phyloP scores from a whole-genome alignment of 2,797 vertebrate species.

The Lemur catta region DNA sequence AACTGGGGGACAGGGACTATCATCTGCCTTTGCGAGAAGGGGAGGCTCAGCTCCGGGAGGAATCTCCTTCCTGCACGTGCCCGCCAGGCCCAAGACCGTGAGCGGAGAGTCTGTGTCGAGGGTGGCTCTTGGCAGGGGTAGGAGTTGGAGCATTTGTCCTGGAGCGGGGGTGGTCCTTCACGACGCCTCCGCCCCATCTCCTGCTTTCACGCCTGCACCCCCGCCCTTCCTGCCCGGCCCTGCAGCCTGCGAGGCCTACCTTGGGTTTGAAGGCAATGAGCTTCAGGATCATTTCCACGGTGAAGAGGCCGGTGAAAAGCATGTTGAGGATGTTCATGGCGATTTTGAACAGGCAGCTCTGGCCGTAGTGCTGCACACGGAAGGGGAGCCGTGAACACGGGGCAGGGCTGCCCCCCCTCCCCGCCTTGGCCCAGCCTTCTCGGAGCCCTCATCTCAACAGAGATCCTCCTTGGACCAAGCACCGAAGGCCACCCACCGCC shows the following conservation, averaged over 20 bases:
- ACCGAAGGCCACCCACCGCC: background rate
- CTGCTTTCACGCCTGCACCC: slow-evolving; percentile 41
- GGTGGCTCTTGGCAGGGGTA: slow-evolving; percentile 54
- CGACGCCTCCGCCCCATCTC: slow-evolving; percentile 68
- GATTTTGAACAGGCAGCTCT: slow-evolving; percentile 92
- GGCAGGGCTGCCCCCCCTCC: background rate
- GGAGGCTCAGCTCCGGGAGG: background rate
- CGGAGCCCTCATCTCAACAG: background rate
- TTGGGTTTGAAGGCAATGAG: slow-evolving; percentile 99
- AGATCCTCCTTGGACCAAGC: background rate
- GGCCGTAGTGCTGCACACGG: slow-evolving; percentile 85
- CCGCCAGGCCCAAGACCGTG: background rate
- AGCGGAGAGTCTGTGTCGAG: slow-evolving; percentile 74
- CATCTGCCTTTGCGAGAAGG: background rate
- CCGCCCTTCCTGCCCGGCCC: background rate
- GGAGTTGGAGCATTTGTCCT: background rate
- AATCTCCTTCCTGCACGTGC: background rate
- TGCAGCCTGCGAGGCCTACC: slow-evolving; percentile 86
- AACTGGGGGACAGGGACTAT: background rate
- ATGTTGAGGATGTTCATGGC: slow-evolving; percentile 99
- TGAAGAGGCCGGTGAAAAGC: slow-evolving; percentile 99
- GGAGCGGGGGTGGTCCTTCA: background rate
- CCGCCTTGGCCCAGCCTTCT: background rate
- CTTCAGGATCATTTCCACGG: slow-evolving; percentile 99
- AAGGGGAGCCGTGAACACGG: background rate